These are phyloP conservation scores for Idaea biselata DNA, from an alignment of 2,888 invertebrate genomes.

Conservation along the genomic window DNA sequence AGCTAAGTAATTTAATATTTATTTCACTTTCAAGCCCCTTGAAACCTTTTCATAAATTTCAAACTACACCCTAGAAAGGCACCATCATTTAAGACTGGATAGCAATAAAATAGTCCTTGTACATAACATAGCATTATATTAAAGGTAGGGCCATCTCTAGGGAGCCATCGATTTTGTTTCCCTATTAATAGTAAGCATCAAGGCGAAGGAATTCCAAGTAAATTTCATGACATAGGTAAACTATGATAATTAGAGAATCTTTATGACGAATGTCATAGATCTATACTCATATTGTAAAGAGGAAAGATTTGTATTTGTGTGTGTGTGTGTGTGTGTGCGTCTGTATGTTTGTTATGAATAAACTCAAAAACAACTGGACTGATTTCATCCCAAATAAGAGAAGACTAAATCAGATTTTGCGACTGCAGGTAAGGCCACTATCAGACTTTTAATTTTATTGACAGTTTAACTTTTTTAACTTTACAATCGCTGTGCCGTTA, in stretches of 20 bases:
- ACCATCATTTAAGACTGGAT: conserved; percentile 61
- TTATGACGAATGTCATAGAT: too few relatives aligned
- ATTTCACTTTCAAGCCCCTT: conserved; percentile 44
- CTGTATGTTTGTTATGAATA: too few relatives aligned
- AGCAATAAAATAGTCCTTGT: conserved; percentile 68
- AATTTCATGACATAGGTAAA: too few relatives aligned
- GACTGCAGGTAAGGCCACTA: neutral
- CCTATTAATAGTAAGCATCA: conserved; percentile 53
- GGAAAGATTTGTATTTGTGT: too few relatives aligned
- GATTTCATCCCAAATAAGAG: neutral
- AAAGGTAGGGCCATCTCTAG: conserved; percentile 59
- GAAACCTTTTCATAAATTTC: conserved; percentile 63
- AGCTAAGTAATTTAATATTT: conserved; percentile 41
- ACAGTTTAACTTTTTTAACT: neutral
- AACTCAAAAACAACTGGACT: too few relatives aligned
- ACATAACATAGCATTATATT: conserved; percentile 69
- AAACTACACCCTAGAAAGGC: conserved; percentile 51
- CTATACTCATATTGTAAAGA: too few relatives aligned
- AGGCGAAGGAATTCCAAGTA: too few relatives aligned
- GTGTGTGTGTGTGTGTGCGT: too few relatives aligned
- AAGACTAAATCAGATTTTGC: conserved; percentile 8
- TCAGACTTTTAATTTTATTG: neutral
- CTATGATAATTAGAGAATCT: too few relatives aligned
- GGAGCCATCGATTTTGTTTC: conserved; percentile 70
- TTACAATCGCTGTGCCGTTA: neutral